A percentile compares a stretch with the other conserved stretches of the same genome.
Conservation (phyloP, 2,797 vertebrate genomes). For the Bradypus variegatus region DNA sequence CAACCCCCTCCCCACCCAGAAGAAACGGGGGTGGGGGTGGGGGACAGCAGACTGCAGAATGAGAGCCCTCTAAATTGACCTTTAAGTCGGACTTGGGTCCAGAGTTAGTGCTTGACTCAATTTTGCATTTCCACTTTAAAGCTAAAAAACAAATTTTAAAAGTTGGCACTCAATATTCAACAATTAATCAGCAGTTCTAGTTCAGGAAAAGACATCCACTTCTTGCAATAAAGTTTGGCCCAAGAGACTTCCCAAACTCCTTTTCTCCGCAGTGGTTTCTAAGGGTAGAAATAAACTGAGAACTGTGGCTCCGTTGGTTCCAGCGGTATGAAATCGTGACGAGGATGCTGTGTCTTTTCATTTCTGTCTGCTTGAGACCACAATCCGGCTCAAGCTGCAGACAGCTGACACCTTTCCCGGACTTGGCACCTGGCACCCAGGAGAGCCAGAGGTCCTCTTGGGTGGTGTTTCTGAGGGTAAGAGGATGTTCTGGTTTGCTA, state of each 20-base stretch:
- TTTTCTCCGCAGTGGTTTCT: not conserved
- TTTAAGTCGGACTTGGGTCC: slow-evolving; percentile 77
- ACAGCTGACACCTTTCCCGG: not conserved
- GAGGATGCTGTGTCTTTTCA: not conserved
- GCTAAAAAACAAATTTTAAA: not conserved
- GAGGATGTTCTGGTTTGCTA: no score
- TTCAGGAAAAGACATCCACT: not conserved
- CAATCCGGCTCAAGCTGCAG: not conserved
- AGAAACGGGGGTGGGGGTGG: accelerated
- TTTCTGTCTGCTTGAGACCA: not conserved
- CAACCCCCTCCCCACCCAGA: not conserved
- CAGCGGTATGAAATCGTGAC: no score
- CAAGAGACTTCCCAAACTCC: not conserved
- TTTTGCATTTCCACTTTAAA: slow-evolving; percentile 78
- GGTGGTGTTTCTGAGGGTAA: no score
- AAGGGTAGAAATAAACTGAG: not conserved
- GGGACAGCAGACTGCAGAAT: accelerated
- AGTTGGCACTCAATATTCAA: not conserved
- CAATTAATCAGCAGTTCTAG: not conserved
- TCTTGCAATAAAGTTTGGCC: not conserved
- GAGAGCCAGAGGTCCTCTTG: no score
- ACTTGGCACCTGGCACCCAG: not conserved
- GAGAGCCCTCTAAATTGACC: slow-evolving; percentile 65
- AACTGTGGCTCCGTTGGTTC: not conserved
- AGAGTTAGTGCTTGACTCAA: slow-evolving; percentile 84